Conservation (phyloP, 2,113 vertebrate species). For the Notechis scutatus region DNA sequence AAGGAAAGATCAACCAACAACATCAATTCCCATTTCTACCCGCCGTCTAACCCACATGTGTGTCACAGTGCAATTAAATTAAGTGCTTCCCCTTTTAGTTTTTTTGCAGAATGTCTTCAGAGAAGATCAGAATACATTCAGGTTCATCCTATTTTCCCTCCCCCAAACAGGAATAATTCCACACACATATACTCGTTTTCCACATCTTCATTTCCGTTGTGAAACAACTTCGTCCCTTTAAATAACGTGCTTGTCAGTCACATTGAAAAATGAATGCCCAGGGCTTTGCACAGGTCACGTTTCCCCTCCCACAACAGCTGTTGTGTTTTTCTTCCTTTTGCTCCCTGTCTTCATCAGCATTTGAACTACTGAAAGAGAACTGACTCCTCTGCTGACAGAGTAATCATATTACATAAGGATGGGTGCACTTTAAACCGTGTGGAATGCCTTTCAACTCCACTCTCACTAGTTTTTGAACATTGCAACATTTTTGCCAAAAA, state of each 20-base stretch:
- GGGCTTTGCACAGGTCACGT: background rate
- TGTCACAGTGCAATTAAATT: slow-evolving; percentile 8
- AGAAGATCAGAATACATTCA: background rate
- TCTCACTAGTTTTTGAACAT: background rate
- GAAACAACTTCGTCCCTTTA: slow-evolving; percentile 15
- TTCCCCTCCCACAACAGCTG: slow-evolving; percentile 23
- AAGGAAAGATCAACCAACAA: background rate
- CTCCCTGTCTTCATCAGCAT: background rate
- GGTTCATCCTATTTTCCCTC: background rate
- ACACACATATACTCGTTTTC: background rate
- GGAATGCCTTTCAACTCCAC: background rate
- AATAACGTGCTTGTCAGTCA: slow-evolving; percentile 19
- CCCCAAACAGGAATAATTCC: slow-evolving; percentile 5
- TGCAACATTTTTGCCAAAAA: background rate
- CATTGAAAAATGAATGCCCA: slow-evolving; percentile 3
- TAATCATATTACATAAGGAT: slow-evolving; percentile 3
- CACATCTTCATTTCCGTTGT: background rate
- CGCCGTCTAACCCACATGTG: background rate
- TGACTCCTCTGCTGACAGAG: background rate
- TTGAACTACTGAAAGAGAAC: background rate
- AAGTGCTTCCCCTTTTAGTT: background rate
- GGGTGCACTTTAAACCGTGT: background rate
- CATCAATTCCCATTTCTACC: background rate
- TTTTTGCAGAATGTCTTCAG: background rate
- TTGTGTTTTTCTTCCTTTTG: background rate